phyloP scores from a whole-genome alignment of 2,888 invertebrate species.

The Dryomyza anilis region DNA sequence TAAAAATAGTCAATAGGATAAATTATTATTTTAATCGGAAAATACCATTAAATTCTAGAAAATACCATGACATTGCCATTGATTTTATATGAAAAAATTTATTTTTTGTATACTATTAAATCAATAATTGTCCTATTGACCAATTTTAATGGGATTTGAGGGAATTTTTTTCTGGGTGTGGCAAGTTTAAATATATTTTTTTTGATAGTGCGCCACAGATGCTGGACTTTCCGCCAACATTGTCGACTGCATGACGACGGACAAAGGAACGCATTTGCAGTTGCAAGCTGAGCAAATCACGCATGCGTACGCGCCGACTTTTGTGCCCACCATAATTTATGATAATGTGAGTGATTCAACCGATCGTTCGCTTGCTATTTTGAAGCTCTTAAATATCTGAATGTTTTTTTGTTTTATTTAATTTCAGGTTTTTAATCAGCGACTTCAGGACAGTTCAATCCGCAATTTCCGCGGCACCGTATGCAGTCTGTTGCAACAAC shows the following conservation, averaged over 20 bases:
- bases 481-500: slow-evolving; percentile 52
- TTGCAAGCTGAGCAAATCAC: slow-evolving; percentile 63
- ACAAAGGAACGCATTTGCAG: slow-evolving; percentile 61
- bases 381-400: too few species aligned
- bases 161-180: too few species aligned
- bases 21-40: too few species aligned
- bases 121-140: too few species aligned
- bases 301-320: slow-evolving; percentile 55
- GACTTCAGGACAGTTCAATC: slow-evolving; percentile 61
- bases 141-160: too few species aligned
- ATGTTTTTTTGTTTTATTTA: not conserved
- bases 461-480: slow-evolving; percentile 59
- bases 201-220: slow-evolving; percentile 59
- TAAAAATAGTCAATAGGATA: too few species aligned
- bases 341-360: slow-evolving; percentile 64
- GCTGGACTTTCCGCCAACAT: slow-evolving; percentile 58
- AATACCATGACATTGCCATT: too few species aligned
- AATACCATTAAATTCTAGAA: too few species aligned
- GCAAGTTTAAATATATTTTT: too few species aligned
- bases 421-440: slow-evolving; percentile 58
- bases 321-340: slow-evolving; percentile 65
- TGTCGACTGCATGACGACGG: slow-evolving; percentile 57
- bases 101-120: too few species aligned
- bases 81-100: too few species aligned
- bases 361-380: too few species aligned